Conservation (phyloP, 37 sponge, comb jelly and placozoan species). For the Axinella damicornis region DNA sequence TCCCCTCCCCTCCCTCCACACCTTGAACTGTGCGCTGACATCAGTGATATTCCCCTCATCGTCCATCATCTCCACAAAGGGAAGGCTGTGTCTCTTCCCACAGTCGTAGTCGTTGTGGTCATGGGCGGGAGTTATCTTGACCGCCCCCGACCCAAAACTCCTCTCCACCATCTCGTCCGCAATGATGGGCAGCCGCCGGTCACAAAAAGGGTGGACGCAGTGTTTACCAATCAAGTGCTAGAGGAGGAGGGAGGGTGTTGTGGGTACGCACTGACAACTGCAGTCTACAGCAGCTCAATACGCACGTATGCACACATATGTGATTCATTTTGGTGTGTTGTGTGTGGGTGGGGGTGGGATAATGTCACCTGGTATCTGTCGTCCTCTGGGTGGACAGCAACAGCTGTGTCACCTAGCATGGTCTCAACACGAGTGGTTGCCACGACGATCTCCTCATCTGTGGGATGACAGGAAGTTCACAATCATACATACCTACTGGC, state of each 20-base stretch:
- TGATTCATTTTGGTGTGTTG: too few relatives aligned
- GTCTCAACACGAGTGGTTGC: conserved; percentile 99
- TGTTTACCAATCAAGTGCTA: conserved; percentile 83
- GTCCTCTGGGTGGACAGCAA: conserved; percentile 97
- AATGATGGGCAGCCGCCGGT: conserved; percentile 84
- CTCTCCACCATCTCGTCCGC: conserved; percentile 95
- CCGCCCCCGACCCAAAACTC: conserved; percentile 96
- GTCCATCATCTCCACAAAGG: conserved; percentile 93
- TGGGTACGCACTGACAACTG: background rate
- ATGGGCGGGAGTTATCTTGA: conserved; percentile 99
- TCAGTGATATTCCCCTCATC: conserved; percentile 93
- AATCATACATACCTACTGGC: background rate
- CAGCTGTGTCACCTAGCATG: conserved; percentile 98
- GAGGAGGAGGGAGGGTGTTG: background rate
- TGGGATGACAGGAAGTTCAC: background rate
- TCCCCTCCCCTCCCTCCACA: background rate
- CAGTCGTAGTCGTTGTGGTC: conserved; percentile 98
- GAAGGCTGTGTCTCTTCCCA: conserved; percentile 90
- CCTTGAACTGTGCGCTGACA: conserved; percentile 74
- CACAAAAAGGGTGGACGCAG: conserved; percentile 87
- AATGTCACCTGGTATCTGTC: conserved; percentile 74
- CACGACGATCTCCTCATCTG: conserved; percentile 91
- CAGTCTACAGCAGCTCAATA: background rate
- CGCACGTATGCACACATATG: too few relatives aligned
- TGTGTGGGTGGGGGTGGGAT: background rate